Evolutionary conservation across 2,888 invertebrate species (phyloP), one percentile per base, ranked within the genome.

Genomic region (Lordiphosa fenestrarum): DNA sequence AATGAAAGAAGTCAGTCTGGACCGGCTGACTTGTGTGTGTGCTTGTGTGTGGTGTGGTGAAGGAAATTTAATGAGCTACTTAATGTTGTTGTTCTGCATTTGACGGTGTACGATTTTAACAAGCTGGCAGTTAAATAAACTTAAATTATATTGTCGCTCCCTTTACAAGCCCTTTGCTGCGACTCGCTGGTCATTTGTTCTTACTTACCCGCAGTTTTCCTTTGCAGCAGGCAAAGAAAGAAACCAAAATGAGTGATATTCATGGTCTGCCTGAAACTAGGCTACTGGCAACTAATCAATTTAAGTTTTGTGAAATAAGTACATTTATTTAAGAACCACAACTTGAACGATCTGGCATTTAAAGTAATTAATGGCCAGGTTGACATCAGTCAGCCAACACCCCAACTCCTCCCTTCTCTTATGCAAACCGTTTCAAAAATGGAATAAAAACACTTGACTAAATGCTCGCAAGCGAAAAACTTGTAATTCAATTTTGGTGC

Each of bases 101-200:
- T 58, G 51, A 6, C 25, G 25, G 25, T 39, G 41, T 37, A 72
- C 60, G 74, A 67, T 73, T 73, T 84, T 71, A 66, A 80, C 84
- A 77, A 80, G 84, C 84, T 70, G 82, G 72, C 63, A 70, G 70
- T 82, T 82, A 84, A 84, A 84, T 80, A 84, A 84, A 84, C 74
- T 84, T 72, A 82, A 84, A 78, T 84, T 84, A 84, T 66, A 41
- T 57, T 70, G 68, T 69, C 63, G 56, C 59, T 72, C 62, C 76
- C 65, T 66, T 70, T 38, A 57, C 59, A 42, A 47, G 46, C 37
- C 46, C 19, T 53, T 53, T 41, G 25, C 53, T 42, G 57, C 25
- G 49, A 41, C 63, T 48, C 54, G 55, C 33, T 52, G 65, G 62
- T 65, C 81, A 83, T 83, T 75, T 40, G 40, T 50, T 38, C 25